Conservation (phyloP, 2,888 invertebrate species). For the Scaeva pyrastri region DNA sequence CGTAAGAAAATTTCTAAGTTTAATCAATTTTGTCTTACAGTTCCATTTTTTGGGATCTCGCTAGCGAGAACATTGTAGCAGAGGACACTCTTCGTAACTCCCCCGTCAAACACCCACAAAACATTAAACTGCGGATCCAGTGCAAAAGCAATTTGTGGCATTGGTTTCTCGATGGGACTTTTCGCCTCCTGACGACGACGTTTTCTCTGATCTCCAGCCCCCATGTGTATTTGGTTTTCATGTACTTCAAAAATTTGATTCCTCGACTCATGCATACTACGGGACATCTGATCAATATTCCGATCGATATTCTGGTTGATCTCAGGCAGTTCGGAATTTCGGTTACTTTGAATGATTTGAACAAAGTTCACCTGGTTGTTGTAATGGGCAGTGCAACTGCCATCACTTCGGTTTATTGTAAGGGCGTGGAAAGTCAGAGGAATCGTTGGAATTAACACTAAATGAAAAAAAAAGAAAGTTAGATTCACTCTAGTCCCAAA, state of each 20-base stretch:
- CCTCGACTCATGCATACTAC: constrained; percentile 83
- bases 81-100: constrained; percentile 85
- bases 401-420: constrained; percentile 95
- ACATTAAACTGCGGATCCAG: constrained; percentile 97
- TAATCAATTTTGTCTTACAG: constrained; percentile 76
- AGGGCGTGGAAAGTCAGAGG: constrained; percentile 93
- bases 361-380: constrained; percentile 93
- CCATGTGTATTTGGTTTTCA: constrained; percentile 78
- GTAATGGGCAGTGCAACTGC: constrained; percentile 94
- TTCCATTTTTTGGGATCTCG: constrained; percentile 85
- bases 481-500: neutral
- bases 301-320: constrained; percentile 82
- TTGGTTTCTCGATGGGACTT: constrained; percentile 79
- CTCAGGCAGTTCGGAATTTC: constrained; percentile 79
- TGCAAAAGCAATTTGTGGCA: constrained; percentile 83
- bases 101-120: constrained; percentile 94
- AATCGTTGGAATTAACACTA: constrained; percentile 92
- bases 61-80: constrained; percentile 94
- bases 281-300: constrained; percentile 82
- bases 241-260: constrained; percentile 83
- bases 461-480: constrained; percentile 78
- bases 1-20: neutral
- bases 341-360: constrained; percentile 87
- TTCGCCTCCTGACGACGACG: constrained; percentile 77
- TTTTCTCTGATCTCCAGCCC: constrained; percentile 76